Conservation (phyloP, 2,888 invertebrate species). For the Melieria crassipennis region DNA sequence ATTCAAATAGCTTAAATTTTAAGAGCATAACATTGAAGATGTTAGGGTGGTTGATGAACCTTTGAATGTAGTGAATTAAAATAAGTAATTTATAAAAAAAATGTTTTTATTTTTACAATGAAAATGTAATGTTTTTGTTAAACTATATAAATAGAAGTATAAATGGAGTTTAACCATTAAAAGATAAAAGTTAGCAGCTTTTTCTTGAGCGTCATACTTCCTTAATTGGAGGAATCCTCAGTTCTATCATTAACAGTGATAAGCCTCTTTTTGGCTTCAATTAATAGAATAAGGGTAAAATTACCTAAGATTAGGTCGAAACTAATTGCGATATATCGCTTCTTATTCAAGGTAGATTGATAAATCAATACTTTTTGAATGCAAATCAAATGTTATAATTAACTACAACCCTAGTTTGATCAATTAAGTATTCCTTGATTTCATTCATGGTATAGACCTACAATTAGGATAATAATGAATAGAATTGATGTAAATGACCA, state of each 20-base stretch:
- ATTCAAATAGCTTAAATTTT: conserved; percentile 65
- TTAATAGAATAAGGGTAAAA: conserved; percentile 67
- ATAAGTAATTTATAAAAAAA: conserved; percentile 58
- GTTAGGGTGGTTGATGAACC: conserved; percentile 60
- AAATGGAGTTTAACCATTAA: conserved; percentile 56
- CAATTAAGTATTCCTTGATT: conserved; percentile 72
- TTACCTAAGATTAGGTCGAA: conserved; percentile 68
- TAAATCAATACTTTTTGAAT: conserved; percentile 64
- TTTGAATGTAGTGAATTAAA: conserved; percentile 53
- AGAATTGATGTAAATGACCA: conserved; percentile 58
- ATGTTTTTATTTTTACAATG: conserved; percentile 71
- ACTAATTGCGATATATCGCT: conserved; percentile 67
- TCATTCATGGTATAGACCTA: conserved; percentile 70
- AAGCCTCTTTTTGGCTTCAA: conserved; percentile 69
- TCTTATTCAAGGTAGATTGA: conserved; percentile 65
- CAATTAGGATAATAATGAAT: conserved; percentile 69
- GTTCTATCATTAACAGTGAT: conserved; percentile 65
- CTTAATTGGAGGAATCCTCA: conserved; percentile 68
- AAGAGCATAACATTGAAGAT: conserved; percentile 67
- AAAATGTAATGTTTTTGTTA: conserved; percentile 75
- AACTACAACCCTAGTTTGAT: conserved; percentile 58
- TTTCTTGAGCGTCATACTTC: conserved; percentile 69
- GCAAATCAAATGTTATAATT: conserved; percentile 55
- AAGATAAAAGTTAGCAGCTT: conserved; percentile 75
- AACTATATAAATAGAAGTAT: conserved; percentile 67